These are phyloP conservation scores for Galemys pyrenaicus DNA, from an alignment of 2,113 vertebrate species.

Conservation along the genomic window DNA sequence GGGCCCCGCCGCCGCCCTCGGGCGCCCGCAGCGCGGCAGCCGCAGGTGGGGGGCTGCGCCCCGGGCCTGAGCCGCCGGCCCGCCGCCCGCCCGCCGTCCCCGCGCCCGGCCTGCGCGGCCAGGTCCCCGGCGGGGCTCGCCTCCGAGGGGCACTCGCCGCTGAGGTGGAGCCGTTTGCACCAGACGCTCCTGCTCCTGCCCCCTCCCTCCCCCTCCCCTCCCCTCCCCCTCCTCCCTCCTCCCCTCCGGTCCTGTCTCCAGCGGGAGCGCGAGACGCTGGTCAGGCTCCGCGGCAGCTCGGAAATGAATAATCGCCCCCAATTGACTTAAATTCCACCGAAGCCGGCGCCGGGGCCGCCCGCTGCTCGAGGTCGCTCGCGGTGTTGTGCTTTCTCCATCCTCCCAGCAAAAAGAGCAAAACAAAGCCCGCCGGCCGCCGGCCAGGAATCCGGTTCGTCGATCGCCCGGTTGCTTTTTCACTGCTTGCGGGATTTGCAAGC, in stretches of 20 bases:
- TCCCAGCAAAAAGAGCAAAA: background rate
- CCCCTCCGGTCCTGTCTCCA: conserved; percentile 79
- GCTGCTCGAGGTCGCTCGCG: background rate
- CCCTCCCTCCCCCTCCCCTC: background rate
- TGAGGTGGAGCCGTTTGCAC: conserved; percentile 81
- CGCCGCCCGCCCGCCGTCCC: background rate
- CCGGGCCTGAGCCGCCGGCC: conserved; percentile 59
- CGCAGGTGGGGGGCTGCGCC: conserved; percentile 69
- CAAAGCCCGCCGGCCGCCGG: conserved; percentile 54
- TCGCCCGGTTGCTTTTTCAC: conserved; percentile 74
- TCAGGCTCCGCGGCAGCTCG: conserved; percentile 79
- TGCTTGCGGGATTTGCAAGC: conserved; percentile 88
- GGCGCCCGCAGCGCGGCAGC: conserved; percentile 63
- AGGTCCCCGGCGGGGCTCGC: conserved; percentile 55
- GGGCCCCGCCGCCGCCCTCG: conserved; percentile 60
- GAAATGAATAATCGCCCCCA: conserved; percentile 78
- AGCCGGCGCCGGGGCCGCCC: conserved; percentile 55
- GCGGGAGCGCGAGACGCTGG: conserved; percentile 85
- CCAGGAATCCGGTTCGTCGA: conserved; percentile 55
- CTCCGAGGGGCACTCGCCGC: conserved; percentile 70
- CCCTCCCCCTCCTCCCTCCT: conserved; percentile 42
- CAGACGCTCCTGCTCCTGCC: conserved; percentile 72
- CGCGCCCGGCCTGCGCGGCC: conserved; percentile 15
- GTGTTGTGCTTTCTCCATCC: conserved; percentile 40
- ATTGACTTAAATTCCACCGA: conserved; percentile 70